Evolutionary conservation across 2,797 vertebrate species (phyloP).

Genomic region (Nasua narica): DNA sequence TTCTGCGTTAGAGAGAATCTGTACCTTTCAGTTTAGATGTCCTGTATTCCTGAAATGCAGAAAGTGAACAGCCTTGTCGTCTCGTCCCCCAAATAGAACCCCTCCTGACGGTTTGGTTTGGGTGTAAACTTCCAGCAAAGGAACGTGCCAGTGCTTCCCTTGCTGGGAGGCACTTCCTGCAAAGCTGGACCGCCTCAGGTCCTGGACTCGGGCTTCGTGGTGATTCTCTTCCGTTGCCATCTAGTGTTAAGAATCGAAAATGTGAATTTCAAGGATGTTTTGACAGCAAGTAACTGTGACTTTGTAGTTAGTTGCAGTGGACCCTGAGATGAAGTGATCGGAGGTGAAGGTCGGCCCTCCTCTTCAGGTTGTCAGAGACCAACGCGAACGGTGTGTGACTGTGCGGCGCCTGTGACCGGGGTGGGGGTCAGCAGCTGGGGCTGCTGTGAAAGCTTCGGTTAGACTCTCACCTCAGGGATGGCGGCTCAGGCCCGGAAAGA

Average conservation of each 20-base stretch:
- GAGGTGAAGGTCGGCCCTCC: neutral
- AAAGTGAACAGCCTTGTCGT: neutral
- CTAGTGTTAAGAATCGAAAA: neutral
- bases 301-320: neutral
- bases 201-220: neutral
- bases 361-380: rapidly evolving
- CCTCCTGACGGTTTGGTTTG: rapidly evolving
- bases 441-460: rapidly evolving
- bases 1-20: neutral
- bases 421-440: neutral
- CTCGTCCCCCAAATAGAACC: rapidly evolving
- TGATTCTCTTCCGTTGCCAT: neutral
- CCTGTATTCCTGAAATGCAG: neutral
- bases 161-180: neutral
- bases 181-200: neutral
- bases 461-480: neutral
- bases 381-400: rapidly evolving
- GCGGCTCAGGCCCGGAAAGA: neutral
- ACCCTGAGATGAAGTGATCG: neutral
- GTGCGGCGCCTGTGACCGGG: rapidly evolving
- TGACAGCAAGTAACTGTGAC: neutral
- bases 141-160: neutral
- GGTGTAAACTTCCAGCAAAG: rapidly evolving
- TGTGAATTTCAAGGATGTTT: neutral
- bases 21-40: neutral